Evolutionary conservation across 2,797 vertebrate species (phyloP).

Genomic region (Scomberomorus guttatus): DNA sequence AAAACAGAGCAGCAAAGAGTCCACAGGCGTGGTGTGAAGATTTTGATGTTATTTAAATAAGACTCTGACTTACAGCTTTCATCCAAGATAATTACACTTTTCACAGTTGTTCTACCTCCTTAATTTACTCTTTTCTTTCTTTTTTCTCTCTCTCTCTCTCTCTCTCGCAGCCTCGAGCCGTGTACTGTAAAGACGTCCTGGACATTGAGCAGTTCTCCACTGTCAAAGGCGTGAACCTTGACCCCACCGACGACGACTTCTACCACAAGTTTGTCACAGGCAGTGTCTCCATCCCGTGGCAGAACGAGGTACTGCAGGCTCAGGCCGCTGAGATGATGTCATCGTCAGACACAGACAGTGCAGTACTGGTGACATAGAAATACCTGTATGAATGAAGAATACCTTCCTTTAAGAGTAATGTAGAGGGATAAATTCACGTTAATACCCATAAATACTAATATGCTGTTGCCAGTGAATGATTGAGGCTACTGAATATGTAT

Average conservation of each 20-base stretch:
- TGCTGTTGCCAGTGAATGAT: background rate
- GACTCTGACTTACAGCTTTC: background rate
- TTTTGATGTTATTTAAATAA: conserved; percentile 17
- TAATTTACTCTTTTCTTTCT: background rate
- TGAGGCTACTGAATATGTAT: background rate
- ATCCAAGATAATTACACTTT: background rate
- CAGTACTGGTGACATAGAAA: conserved; percentile 14
- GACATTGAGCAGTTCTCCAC: conserved; percentile 94
- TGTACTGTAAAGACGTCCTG: conserved; percentile 93
- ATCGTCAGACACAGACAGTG: conserved; percentile 38
- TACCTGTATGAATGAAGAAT: background rate
- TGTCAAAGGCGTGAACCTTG: conserved; percentile 93
- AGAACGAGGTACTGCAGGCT: conserved; percentile 90
- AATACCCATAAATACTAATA: background rate
- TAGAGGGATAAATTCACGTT: background rate
- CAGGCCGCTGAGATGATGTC: conserved; percentile 65
- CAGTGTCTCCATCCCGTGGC: conserved; percentile 95
- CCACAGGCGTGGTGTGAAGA: background rate
- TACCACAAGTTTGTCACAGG: conserved; percentile 94
- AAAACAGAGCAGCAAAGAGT: conserved; percentile 14
- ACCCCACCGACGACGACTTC: conserved; percentile 90
- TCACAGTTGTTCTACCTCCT: background rate
- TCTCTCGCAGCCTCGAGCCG: conserved; percentile 87
- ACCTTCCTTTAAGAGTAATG: background rate
- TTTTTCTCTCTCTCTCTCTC: background rate